A percentile compares a stretch with the other conserved stretches of the same genome.
Evolutionary conservation across 2,113 vertebrate genomes (phyloP).

Genomic region (Ellobius talpinus): DNA sequence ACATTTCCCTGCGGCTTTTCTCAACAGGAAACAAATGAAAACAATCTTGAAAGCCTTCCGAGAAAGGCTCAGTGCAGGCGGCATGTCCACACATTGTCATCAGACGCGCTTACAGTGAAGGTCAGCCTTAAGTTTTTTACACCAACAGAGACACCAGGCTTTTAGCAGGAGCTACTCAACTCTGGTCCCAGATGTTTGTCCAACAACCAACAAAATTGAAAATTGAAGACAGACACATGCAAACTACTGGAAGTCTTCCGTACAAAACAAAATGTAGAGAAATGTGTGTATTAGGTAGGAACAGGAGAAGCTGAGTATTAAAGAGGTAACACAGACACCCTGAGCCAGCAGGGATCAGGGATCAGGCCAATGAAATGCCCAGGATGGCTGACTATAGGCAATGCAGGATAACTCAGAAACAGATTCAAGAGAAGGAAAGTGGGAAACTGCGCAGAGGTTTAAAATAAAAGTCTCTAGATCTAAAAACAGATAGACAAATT

Average conservation of each 20-base stretch:
- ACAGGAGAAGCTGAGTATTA: neutral
- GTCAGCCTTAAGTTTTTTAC: neutral
- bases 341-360: neutral
- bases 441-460: neutral
- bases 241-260: neutral
- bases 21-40: conserved; percentile 81
- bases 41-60: conserved; percentile 68
- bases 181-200: neutral
- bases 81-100: conserved; percentile 60
- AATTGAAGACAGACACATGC: neutral
- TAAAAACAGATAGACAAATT: neutral
- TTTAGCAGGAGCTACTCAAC: conserved; percentile 17
- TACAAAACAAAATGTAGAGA: neutral
- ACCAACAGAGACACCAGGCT: conserved; percentile 73
- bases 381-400: accelerated
- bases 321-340: neutral
- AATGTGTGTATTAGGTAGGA: neutral
- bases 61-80: conserved; percentile 43
- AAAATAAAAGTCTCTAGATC: neutral
- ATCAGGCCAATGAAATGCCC: too few relatives aligned
- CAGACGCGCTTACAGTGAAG: neutral
- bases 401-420: neutral
- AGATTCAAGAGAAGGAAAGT: neutral
- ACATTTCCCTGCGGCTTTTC: conserved; percentile 73
- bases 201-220: neutral